phyloP scores from a whole-genome alignment of 2,797 vertebrate species.

The Lepus townsendii region DNA sequence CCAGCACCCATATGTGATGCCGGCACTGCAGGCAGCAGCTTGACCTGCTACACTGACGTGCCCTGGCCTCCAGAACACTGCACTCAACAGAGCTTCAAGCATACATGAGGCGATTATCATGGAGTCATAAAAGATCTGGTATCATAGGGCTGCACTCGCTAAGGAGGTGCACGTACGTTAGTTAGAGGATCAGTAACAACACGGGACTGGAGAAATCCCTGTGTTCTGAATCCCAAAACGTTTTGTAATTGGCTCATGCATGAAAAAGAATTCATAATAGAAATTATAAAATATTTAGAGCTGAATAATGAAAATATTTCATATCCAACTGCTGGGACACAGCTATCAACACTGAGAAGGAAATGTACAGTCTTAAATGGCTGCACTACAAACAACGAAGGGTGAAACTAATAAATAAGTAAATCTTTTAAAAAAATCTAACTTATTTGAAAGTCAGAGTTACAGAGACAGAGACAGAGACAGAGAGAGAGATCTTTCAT shows the following conservation, averaged over 20 bases:
- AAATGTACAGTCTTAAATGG: not conserved
- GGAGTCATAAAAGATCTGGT: not conserved
- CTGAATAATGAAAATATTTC: slow-evolving; percentile 5
- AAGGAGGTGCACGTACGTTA: not conserved
- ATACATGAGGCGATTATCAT: not conserved
- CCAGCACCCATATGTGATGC: too few relatives aligned
- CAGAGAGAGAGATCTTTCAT: too few relatives aligned
- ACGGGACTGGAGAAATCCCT: not conserved
- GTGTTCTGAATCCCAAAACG: not conserved
- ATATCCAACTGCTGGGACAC: not conserved
- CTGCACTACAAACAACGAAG: not conserved
- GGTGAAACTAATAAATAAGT: not conserved
- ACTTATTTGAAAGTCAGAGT: too few relatives aligned
- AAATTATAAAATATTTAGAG: slow-evolving; percentile 21
- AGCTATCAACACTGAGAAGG: not conserved
- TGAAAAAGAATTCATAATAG: not conserved
- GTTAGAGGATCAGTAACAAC: not conserved
- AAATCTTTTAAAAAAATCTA: too few relatives aligned
- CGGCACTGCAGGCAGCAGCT: too few relatives aligned
- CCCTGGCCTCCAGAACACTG: not conserved
- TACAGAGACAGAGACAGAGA: too few relatives aligned
- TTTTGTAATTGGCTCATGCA: not conserved
- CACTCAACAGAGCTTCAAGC: not conserved
- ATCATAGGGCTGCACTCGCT: too few relatives aligned
- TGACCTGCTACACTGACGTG: too few relatives aligned